A percentile compares a stretch with the other conserved stretches of the same genome.
Evolutionary conservation across 1,140 invertebrate species (phyloP).

Genomic region (Glossosoma conforme): DNA sequence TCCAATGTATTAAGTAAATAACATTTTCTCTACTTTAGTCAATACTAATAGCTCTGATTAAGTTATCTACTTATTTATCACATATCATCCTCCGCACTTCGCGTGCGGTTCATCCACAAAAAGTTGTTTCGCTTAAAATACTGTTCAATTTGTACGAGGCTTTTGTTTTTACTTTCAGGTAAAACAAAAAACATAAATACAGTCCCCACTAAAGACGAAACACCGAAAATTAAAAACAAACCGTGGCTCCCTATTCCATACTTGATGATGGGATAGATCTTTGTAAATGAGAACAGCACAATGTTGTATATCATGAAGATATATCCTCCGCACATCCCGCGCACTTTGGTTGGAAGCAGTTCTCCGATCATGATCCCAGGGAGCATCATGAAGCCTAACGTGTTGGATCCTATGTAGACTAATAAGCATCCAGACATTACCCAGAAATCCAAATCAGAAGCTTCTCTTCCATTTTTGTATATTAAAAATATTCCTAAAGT

Average conservation of each 20-base stretch:
- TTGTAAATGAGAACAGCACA: constrained; percentile 65
- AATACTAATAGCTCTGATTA: too few relatives aligned
- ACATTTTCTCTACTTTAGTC: too few relatives aligned
- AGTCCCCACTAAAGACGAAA: constrained; percentile 58
- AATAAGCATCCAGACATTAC: constrained; percentile 53
- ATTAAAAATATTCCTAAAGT: constrained; percentile 52
- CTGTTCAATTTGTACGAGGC: constrained; percentile 73
- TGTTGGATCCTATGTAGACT: constrained; percentile 64
- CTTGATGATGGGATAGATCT: constrained; percentile 61
- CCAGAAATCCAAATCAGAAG: constrained; percentile 39
- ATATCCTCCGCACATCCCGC: constrained; percentile 60
- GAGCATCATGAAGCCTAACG: constrained; percentile 63
- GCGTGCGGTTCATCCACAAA: constrained; percentile 50
- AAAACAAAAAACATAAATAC: constrained; percentile 66
- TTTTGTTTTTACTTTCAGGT: constrained; percentile 78
- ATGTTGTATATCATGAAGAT: constrained; percentile 67
- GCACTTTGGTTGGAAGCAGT: constrained; percentile 60
- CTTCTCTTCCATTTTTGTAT: constrained; percentile 39
- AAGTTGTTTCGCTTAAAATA: constrained; percentile 64
- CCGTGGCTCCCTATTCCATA: constrained; percentile 55
- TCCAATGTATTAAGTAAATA: too few relatives aligned
- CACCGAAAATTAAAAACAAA: constrained; percentile 65
- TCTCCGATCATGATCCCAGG: constrained; percentile 68
- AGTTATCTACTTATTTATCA: too few relatives aligned
- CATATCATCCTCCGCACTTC: too few relatives aligned